Percentiles rank a stretch among this genome's conserved stretches.
Evolutionary conservation across 2,113 vertebrate genomes (phyloP).

Genomic region (Ameiurus melas): DNA sequence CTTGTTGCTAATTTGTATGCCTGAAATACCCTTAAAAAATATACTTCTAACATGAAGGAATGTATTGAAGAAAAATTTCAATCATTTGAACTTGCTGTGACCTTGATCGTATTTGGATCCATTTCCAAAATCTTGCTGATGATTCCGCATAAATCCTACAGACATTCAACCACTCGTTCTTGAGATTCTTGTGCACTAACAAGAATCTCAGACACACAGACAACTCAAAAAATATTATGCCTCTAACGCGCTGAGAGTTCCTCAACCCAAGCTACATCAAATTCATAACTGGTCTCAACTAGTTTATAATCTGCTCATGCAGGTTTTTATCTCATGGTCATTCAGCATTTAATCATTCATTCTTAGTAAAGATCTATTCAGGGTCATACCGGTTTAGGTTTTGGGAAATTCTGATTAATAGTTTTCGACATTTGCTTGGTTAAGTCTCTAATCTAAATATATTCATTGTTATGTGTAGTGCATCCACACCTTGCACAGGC

Average conservation of each 20-base stretch:
- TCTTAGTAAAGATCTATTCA: neutral
- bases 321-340: neutral
- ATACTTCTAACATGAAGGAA: neutral
- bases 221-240: neutral
- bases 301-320: too few species aligned
- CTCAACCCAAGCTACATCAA: neutral
- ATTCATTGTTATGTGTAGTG: neutral
- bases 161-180: neutral
- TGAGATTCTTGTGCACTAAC: neutral
- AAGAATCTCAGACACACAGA: neutral
- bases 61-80: neutral
- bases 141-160: neutral
- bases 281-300: neutral
- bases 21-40: neutral
- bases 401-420: neutral
- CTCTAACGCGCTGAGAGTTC: neutral
- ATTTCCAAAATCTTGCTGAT: neutral
- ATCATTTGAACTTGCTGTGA: neutral
- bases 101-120: neutral
- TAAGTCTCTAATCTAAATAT: neutral
- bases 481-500: neutral
- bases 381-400: neutral
- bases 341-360: neutral
- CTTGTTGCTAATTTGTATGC: neutral
- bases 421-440: neutral